Evolutionary conservation across 2,113 vertebrate genomes (phyloP), one percentile per base, ranked within the genome.

Genomic region (Athene noctua): DNA sequence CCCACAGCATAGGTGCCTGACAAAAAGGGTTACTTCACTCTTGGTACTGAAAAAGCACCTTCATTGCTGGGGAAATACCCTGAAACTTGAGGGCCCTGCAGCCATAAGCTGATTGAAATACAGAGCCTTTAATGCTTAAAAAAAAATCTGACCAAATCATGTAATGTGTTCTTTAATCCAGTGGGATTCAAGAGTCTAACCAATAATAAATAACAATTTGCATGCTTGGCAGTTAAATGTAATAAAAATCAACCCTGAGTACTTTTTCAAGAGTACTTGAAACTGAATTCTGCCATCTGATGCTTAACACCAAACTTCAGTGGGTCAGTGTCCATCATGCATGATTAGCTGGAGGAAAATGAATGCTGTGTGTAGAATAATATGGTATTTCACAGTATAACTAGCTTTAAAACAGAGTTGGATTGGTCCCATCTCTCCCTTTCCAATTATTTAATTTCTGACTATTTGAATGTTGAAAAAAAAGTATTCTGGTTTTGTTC

Each of bases 201-300:
- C 46, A 65, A 70, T 82, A 85, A 70, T 75, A 91, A 96, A 89
- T 94, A 73, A 66, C 14, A 22, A 63, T 66, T 88, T 92, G 32
- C 47, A 77, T 94, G 81, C 88, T 83, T 88, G 47, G 75, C 59
- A 62, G 71, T 88, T 83, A 59, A 51, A 47, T 44, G 26, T 38
- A 74, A 62, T 63, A 55, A 70, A 85, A 90, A 46, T 73, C 58
- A 91, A 55, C 14, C 25, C 61, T 46, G 67, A 88, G 18, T 68
- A 83, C 74, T 73, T 88, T 85, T 90, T 55, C 29, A 72, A 83
- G 54, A 38, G 25, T 59, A 42, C 38, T 42, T 78, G 59, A 94
- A 91, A 90, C 54, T 54, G n/a, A 58, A 78, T 73, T 94, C 79
- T 95, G 74, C 85, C 46, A 51, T 73, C 71, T 83, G 79, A 92